phyloP scores from a whole-genome alignment of 2,888 invertebrate species.

The Lucinisca nassula region DNA sequence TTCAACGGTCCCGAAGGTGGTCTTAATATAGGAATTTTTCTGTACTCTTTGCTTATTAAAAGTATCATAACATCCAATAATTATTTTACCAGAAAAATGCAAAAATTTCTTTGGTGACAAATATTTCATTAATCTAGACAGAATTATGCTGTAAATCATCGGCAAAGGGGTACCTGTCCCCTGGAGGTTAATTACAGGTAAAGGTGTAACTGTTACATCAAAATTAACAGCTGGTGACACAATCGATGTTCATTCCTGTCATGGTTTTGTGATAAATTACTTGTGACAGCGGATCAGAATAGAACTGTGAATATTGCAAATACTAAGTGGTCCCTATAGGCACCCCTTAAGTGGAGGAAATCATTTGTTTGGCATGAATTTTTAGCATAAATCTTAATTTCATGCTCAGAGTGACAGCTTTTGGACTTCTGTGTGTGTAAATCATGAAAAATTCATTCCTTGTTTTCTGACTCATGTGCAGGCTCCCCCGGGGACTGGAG shows the following conservation, averaged over 20 bases:
- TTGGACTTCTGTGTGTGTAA: neutral
- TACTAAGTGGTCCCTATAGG: neutral
- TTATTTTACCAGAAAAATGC: no score
- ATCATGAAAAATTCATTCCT: slow-evolving; percentile 10
- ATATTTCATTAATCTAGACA: neutral
- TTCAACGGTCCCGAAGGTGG: no score
- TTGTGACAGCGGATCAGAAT: neutral
- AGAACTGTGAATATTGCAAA: neutral
- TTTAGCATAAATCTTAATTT: slow-evolving; percentile 7
- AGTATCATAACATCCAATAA: no score
- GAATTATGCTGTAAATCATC: neutral
- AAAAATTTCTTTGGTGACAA: neutral
- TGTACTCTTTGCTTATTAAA: no score
- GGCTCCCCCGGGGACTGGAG: no score
- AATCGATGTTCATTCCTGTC: slow-evolving; percentile 14
- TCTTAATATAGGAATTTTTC: no score
- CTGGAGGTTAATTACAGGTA: neutral
- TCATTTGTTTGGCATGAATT: slow-evolving; percentile 2
- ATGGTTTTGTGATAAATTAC: neutral
- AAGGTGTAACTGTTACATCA: slow-evolving; percentile 9
- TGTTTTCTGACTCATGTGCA: neutral
- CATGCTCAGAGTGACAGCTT: neutral
- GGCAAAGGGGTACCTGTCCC: neutral
- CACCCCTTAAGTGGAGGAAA: neutral
- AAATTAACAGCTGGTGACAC: neutral